Base-by-base conservation (phyloP, 1,140 invertebrate species). In the Cataglyphis hispanica region DNA sequence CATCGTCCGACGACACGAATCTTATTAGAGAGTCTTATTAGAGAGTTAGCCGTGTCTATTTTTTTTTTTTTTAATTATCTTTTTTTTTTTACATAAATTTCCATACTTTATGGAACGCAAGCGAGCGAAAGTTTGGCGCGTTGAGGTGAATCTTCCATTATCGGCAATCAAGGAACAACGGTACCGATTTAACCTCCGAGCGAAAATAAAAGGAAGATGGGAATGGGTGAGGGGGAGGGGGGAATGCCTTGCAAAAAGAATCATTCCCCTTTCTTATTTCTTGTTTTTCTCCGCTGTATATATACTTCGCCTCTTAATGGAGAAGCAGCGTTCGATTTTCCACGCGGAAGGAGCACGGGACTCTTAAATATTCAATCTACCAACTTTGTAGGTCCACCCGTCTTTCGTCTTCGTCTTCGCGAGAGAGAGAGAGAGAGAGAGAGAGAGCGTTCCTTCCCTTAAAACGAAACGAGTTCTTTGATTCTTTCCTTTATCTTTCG, bases 341-440 rank as follows among this genome's bases (percentile, higher is more conserved):
- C 91, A 87, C 84, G 88, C 86, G 88, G 87, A 87, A 78, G 90
- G 84, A 90, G 84, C 84, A 50, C 16, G 46, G 46, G 86, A 64
- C 92, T 92, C 89, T 93, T 93, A 93, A 94, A 93, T 93, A 93
- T 94, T 94, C 93, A 93, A 93, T 93, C 88, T 89, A 77, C 86
- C 88, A 89, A 75, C 81, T 92, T 81, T 22, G 34, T 61, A 43
- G 70, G 63, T 63, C 77, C 46, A 70, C 6, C 7, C 67, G 43
- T 84, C 34, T 40, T 69, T 46, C 40, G 31, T 56, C 76, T 64
- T 80, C 25, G 60, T 84, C 63, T 85, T 1, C 8, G 10, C 37
- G 8, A 40, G 8, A 40, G 8, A 43, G 40, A 43, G 40, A 43
- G 10, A 43, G 40, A 13, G 40, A 43, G 10, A 37, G 6, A 43